Conservation (phyloP, 92 coral and sea anemone species). For the Anthopleura xanthogrammica region DNA sequence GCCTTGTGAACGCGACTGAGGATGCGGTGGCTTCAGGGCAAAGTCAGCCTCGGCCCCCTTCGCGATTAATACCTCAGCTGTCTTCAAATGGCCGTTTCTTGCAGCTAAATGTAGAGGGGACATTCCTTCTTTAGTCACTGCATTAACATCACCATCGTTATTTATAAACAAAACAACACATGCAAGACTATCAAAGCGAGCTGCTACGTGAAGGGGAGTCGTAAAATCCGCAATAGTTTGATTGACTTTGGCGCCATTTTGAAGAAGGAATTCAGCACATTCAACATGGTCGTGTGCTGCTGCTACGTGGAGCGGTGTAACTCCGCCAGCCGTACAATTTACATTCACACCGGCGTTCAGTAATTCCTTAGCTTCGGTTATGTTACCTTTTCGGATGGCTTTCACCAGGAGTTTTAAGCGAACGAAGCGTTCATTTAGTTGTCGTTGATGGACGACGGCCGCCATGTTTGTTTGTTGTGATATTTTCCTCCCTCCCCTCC, state of each 20-base stretch:
- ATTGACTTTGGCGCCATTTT: constrained; percentile 48
- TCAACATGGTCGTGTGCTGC: constrained; percentile 66
- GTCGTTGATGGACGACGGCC: constrained; percentile 23
- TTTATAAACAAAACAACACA: constrained; percentile 54
- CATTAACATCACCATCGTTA: constrained; percentile 61
- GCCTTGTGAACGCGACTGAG: constrained; percentile 30
- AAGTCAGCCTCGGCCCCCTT: constrained; percentile 48
- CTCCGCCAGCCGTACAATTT: constrained; percentile 56
- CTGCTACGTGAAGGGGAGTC: constrained; percentile 65
- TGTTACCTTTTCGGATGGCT: constrained; percentile 55
- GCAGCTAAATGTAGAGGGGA: constrained; percentile 64
- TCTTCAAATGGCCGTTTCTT: constrained; percentile 49
- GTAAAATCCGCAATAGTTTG: constrained; percentile 46
- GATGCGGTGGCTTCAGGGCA: constrained; percentile 32
- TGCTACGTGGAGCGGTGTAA: constrained; percentile 65
- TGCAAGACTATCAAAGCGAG: constrained; percentile 61
- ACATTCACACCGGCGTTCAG: constrained; percentile 55
- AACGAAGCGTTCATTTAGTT: constrained; percentile 41
- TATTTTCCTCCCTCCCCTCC: not conserved
- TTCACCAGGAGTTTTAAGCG: constrained; percentile 50
- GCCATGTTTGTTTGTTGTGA: constrained; percentile 31
- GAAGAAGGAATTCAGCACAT: constrained; percentile 61
- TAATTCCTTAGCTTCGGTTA: constrained; percentile 48
- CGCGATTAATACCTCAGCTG: constrained; percentile 47
- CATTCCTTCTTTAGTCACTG: constrained; percentile 63